Base-by-base conservation (phyloP, 2,888 invertebrate genomes). In the Metopia argyrocephala region DNA sequence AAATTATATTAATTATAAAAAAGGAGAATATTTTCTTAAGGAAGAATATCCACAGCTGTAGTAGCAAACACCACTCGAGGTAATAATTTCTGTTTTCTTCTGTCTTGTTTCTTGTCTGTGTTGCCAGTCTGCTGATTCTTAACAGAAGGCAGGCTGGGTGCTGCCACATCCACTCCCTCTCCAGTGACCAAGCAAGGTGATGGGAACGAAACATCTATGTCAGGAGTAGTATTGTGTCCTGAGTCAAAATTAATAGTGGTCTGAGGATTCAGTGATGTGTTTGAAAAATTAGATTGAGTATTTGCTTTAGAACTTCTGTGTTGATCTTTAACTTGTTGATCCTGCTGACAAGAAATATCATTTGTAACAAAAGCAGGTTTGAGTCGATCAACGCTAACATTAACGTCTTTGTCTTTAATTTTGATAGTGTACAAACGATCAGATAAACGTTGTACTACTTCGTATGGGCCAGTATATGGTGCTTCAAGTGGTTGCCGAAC, bases 351-450 rank as follows among this genome's bases (percentile, higher is more conserved):
- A n/a, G n/a, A n/a, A 25, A 18, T 46, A 57, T 66, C 27, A 57
- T 66, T 75, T 15, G 68, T 38, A 18, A 62, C 56, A 9, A 76
- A 46, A 27, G 76, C 81, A 20, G 74, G 74, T 46, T 78, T 75
- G 9, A 78, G 20, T 69, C 76, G 38, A 28, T 78, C 76, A 2
- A 38, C 68, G 23, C 28, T 57, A 27, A 76, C 23, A 7, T 79
- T 73, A 20, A 65, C n/a, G 20, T 50, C 21, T 15, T 38, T 78
- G 4, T 27, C 66, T 15, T 73, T 69, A 7, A 75, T 52, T 18
- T 28, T 18, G 21, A 82, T 65, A 7, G 70, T 59, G 25, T 38
- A 79, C 18, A 79, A 48, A 1, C 68, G 48, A 27, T 82, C 82
- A 12, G 66, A 71, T 9, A 31, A 4, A 5, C 68, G 70, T 18